A percentile compares a stretch with the other conserved stretches of the same genome.
These are phyloP conservation scores for Kobus ellipsiprymnus DNA, from an alignment of 2,113 vertebrate genomes.

Conservation along the genomic window DNA sequence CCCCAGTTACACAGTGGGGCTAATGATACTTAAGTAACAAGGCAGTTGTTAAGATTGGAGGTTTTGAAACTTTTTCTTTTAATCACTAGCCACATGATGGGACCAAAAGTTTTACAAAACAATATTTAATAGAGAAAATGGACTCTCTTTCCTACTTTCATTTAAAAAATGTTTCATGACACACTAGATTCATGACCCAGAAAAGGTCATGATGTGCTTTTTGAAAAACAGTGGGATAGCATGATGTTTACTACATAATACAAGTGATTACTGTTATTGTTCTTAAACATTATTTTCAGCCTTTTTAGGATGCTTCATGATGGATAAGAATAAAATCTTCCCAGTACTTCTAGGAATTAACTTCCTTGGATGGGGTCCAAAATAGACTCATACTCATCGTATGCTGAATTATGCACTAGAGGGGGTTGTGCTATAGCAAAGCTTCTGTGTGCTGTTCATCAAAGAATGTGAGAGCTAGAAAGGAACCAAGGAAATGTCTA, in stretches of 20 bases:
- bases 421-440: slow-evolving; percentile 49
- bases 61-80: neutral
- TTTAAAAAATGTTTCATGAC: neutral
- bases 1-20: neutral
- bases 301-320: slow-evolving; percentile 41
- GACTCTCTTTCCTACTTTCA: neutral
- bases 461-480: slow-evolving; percentile 8
- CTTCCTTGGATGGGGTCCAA: slow-evolving; percentile 57
- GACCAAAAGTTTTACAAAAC: neutral
- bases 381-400: slow-evolving; percentile 53
- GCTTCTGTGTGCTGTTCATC: slow-evolving; percentile 35
- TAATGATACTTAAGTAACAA: neutral
- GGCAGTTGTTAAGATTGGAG: neutral
- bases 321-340: slow-evolving; percentile 51
- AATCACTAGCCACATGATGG: neutral
- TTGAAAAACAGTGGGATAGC: neutral
- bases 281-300: slow-evolving; percentile 33
- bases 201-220: neutral
- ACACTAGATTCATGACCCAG: neutral
- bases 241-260: neutral
- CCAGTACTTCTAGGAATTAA: slow-evolving; percentile 67
- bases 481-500: neutral
- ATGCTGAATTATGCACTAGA: slow-evolving; percentile 59
- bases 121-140: neutral
- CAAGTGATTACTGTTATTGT: neutral